phyloP scores from a whole-genome alignment of 2,113 vertebrate species.

The Ardeotis arabs region DNA sequence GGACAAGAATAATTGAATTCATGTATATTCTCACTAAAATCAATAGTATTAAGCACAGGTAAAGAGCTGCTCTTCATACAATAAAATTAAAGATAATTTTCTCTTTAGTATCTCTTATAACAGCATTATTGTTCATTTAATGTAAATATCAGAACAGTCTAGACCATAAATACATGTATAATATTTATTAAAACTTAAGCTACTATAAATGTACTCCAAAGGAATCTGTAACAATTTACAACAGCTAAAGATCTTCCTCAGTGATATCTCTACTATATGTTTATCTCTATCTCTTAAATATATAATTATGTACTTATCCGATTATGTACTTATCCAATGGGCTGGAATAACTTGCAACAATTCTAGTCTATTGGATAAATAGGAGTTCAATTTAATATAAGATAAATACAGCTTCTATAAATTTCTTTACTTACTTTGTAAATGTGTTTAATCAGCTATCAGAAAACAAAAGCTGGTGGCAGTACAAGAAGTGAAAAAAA shows the following conservation, averaged over 20 bases:
- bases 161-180: not conserved
- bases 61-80: not conserved
- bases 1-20: not conserved
- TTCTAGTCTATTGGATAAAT: not conserved
- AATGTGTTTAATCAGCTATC: not conserved
- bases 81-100: slow-evolving; percentile 5
- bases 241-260: not conserved
- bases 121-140: slow-evolving; percentile 8
- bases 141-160: not conserved
- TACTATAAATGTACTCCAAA: not conserved
- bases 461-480: not conserved
- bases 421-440: not conserved
- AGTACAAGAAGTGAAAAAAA: not conserved
- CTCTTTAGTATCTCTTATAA: not conserved
- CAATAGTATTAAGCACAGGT: slow-evolving; percentile 11
- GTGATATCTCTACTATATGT: not conserved
- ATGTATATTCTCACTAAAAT: not conserved
- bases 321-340: slow-evolving; percentile 18
- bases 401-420: not conserved
- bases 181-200: slow-evolving; percentile 47
- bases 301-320: slow-evolving; percentile 20
- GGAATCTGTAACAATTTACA: slow-evolving; percentile 12
- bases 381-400: not conserved
- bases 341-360: not conserved
- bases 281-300: slow-evolving; percentile 1